These are phyloP conservation scores for Acleris laterana DNA, from an alignment of 2,888 invertebrate species.

Conservation along the genomic window DNA sequence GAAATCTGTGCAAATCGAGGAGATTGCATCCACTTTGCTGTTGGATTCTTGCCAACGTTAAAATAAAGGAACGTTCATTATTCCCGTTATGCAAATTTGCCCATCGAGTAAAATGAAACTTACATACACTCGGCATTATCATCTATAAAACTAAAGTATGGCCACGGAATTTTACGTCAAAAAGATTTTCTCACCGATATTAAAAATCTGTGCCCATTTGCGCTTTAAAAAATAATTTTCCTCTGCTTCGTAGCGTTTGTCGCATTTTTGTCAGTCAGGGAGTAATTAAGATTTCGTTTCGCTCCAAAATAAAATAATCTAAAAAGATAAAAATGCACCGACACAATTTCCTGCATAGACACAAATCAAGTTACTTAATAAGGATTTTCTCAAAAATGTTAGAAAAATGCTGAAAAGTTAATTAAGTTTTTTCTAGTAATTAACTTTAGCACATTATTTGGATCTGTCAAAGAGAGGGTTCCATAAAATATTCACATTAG, in stretches of 20 bases:
- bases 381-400: constrained; percentile 8
- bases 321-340: not conserved
- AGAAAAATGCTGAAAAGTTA: constrained; percentile 10
- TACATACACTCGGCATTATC: constrained; percentile 29
- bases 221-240: not conserved
- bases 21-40: constrained; percentile 23
- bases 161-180: constrained; percentile 2
- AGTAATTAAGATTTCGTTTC: no score
- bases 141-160: constrained; percentile 31
- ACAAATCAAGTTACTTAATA: not conserved
- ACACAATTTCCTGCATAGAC: not conserved
- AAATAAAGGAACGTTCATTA: constrained; percentile 35
- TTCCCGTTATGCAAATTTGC: constrained; percentile 38
- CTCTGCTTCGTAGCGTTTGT: not conserved
- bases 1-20: constrained; percentile 2
- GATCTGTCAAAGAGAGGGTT: not conserved
- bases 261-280: no score
- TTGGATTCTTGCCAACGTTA: constrained; percentile 32
- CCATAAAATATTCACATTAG: not conserved
- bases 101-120: constrained; percentile 29
- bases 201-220: not conserved
- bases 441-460: constrained; percentile 13
- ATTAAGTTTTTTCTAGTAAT: constrained; percentile 16
- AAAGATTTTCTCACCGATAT: not conserved
- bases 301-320: no score